Evolutionary conservation across 2,888 invertebrate species (phyloP), one percentile per base, ranked within the genome.

Genomic region (Leptinotarsa rubiginosa): DNA sequence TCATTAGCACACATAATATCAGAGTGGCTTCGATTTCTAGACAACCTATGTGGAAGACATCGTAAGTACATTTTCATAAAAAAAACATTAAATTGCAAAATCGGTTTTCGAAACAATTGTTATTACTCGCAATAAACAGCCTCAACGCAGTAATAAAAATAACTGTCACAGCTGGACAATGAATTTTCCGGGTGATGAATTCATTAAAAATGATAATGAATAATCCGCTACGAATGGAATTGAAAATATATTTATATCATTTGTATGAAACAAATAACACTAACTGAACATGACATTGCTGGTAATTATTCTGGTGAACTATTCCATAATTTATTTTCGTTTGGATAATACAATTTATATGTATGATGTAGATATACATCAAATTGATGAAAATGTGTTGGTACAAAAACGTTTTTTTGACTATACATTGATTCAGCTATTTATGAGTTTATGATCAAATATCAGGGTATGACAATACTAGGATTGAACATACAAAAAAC

Each of bases 121-220:
- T 7, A 41, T 20, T n/a, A 31, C 31, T 41, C 10, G 31, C 15
- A 3, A 31, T 3, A 13, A 62, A n/a, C n/a, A n/a, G n/a, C 0
- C 3, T 62, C 5, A 18, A 12, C 13, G 10, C 5, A 16, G n/a
- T 10, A 10, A 62, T 62, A 31, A n/a, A 62, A 62, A 62, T 62
- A n/a, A 31, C 5, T 41, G 41, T 62, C 31, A 56, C 22, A 56
- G 22, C 22, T 25, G 56, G 3, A 13, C 15, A 7, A 62, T 5
- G 31, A 22, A 62, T 41, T 41, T 31, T 62, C 62, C 41, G 25
- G n/a, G 16, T 62, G 62, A 62, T 41, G 16, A 31, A 41, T 41
- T 15, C n/a, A 25, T n/a, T 56, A 18, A 62, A 62, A 62, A 62
- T 62, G n/a, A n/a, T 10, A 62, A 62, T 62, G 16, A n/a, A 41